phyloP scores from a whole-genome alignment of 2,888 invertebrate species.

The Sinhomidia bicolor region DNA sequence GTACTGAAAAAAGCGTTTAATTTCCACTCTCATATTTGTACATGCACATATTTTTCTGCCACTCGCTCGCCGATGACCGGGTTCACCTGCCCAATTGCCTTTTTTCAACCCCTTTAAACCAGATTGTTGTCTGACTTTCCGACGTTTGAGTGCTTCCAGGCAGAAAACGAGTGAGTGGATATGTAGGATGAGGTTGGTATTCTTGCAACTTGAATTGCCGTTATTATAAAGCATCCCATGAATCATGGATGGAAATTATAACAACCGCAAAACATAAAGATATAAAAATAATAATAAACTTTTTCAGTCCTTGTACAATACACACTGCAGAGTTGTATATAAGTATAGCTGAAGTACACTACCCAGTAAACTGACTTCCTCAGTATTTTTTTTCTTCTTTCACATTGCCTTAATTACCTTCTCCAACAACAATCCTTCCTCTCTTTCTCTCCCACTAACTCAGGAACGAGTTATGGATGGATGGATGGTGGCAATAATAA shows the following conservation, averaged over 20 bases:
- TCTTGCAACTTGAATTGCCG: constrained; percentile 48
- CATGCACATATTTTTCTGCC: background rate
- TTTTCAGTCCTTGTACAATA: background rate
- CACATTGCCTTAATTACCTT: constrained; percentile 62
- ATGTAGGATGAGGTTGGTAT: constrained; percentile 54
- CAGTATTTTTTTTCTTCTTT: constrained; percentile 28
- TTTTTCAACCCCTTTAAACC: constrained; percentile 50
- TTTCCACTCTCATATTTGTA: constrained; percentile 12
- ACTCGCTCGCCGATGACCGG: constrained; percentile 35
- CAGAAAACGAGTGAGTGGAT: background rate
- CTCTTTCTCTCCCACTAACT: constrained; percentile 13
- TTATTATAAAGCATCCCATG: constrained; percentile 64
- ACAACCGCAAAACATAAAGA: constrained; percentile 54
- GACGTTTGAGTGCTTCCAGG: constrained; percentile 44
- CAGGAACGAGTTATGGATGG: background rate
- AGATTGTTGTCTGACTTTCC: constrained; percentile 63
- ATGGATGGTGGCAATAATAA: background rate
- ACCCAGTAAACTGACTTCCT: background rate
- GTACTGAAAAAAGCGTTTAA: constrained; percentile 2
- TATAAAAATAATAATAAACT: constrained; percentile 2
- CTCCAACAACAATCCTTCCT: constrained; percentile 50
- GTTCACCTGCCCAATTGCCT: constrained; percentile 66
- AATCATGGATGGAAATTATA: constrained; percentile 59
- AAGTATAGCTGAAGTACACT: background rate
- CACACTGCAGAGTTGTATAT: background rate